Base-by-base conservation (phyloP, 2,797 vertebrate species). In the Orientallactaga sibirica region DNA sequence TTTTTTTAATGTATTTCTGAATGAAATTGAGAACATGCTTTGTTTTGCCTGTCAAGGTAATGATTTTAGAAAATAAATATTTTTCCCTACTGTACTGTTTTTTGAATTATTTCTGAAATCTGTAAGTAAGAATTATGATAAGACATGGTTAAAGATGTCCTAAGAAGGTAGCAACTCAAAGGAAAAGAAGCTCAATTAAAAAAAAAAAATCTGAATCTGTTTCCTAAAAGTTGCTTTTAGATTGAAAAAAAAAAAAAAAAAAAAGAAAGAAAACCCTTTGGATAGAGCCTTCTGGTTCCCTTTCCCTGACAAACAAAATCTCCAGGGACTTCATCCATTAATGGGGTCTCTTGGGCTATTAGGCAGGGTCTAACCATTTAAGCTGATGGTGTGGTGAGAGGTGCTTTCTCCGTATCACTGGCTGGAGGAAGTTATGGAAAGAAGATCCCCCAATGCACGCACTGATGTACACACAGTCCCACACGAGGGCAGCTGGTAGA, bases 21-120 rank as follows among this genome's bases (percentile, higher is more conserved):
- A 99, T 99, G 99, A 99, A 99, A 98, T 98, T 95, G 97, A 95
- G 97, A 96, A 98, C 97, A 97, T 97, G 96, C 96, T 98, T 98
- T 96, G 94, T 97, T 98, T 97, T 98, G 98, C 99, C 99, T 98
- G 92, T 98, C 98, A 97, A 98, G 99, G 99, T 98, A 97, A 98
- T 97, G 96, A 98, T 97, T 97, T 97, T 98, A 98, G 97, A 99
- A 96, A 99, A 99, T 98, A 99, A 99, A 98, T 98, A 98, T 98
- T 98, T 98, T 96, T 98, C 98, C 97, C 97, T 98, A 98, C 78
- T 95, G 4, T 92, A 95, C 70, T 93, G 80, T 55, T 75, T 90
- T 97, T 41, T 90, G 18, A 95, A 89, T 97, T 3, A 79, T 10
- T 94, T 83, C 43, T 76, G 52, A 6, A 4, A 71, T 94, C 93